Evolutionary conservation across 2,797 vertebrate species (phyloP).

Genomic region (Chrysocyon brachyurus): DNA sequence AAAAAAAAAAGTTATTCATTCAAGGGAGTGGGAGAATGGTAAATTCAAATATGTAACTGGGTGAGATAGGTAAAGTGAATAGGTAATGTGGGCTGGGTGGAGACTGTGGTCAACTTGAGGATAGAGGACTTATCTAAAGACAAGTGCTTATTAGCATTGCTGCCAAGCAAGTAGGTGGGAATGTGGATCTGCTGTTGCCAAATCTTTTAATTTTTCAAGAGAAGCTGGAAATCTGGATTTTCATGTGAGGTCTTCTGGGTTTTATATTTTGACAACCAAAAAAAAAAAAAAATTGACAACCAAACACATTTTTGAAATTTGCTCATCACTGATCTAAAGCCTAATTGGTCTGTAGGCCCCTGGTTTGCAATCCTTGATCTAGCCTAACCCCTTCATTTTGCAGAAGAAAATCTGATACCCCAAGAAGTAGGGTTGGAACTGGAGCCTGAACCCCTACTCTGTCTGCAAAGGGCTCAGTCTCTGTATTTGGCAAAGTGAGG

Average conservation of each 20-base stretch:
- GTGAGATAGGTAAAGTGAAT: neutral
- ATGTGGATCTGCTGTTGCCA: neutral
- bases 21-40: neutral
- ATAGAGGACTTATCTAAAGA: neutral
- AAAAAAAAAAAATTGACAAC: neutral
- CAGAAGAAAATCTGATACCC: neutral
- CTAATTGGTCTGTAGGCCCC: neutral
- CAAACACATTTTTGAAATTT: neutral
- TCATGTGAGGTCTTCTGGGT: neutral
- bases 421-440: neutral
- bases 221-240: constrained; percentile 21
- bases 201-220: neutral
- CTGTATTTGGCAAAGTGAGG: neutral
- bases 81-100: neutral
- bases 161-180: neutral
- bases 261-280: constrained; percentile 15
- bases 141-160: neutral
- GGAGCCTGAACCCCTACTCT: neutral
- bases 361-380: neutral
- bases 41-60: neutral
- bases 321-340: neutral
- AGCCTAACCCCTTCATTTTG: neutral
- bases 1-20: neutral
- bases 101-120: neutral
- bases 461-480: neutral